These are phyloP conservation scores for Magallana nippona DNA, from an alignment of 2,888 invertebrate species.

Conservation along the genomic window DNA sequence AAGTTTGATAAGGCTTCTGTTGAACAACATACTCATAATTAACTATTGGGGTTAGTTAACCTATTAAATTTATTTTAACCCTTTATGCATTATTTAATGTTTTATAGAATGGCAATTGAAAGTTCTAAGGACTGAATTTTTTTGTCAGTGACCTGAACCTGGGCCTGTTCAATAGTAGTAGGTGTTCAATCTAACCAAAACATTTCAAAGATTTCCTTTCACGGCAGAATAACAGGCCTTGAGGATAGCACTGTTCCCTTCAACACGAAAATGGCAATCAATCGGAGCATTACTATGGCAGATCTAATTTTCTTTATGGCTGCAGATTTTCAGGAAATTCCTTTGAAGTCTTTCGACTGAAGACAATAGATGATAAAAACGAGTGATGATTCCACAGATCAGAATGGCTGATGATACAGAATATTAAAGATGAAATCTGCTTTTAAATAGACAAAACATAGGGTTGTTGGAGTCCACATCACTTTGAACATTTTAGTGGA, in stretches of 20 bases:
- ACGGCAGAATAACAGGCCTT: slow-evolving; percentile 8
- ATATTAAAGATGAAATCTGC: neutral
- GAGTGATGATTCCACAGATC: neutral
- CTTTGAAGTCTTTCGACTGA: neutral
- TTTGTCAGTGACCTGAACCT: neutral
- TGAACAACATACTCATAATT: no score
- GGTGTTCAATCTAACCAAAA: no score
- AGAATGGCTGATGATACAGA: slow-evolving; percentile 4
- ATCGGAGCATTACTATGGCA: neutral
- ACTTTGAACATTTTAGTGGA: no score
- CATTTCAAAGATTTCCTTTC: neutral
- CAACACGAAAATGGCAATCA: neutral
- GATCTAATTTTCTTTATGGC: neutral
- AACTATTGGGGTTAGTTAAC: no score
- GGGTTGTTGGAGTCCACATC: no score
- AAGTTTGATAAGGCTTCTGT: no score
- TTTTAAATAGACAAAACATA: no score
- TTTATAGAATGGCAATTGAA: no score
- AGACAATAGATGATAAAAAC: neutral
- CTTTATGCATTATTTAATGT: no score
- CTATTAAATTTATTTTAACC: no score
- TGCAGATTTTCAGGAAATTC: slow-evolving; percentile 17
- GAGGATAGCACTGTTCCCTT: neutral
- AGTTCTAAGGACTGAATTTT: no score
- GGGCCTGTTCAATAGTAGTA: no score